Conservation (phyloP, 2,797 vertebrate genomes). For the Microchirus variegatus region DNA sequence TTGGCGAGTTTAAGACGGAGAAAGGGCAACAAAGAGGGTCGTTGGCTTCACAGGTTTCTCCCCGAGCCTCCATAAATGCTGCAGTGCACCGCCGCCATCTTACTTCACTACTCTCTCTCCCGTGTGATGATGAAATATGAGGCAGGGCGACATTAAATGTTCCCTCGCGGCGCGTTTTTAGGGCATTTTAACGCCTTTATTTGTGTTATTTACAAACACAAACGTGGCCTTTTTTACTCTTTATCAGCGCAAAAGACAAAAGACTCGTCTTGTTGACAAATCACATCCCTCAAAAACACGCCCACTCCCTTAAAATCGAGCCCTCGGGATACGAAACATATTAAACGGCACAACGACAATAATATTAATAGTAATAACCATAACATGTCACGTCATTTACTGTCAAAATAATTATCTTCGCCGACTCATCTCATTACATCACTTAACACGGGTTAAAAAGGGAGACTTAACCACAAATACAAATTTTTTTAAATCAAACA, state of each 20-base stretch:
- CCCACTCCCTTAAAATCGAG: constrained; percentile 58
- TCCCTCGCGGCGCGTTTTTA: not conserved
- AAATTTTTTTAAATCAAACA: not conserved
- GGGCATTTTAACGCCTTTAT: not conserved
- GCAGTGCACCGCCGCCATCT: constrained; percentile 97
- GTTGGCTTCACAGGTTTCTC: constrained; percentile 51
- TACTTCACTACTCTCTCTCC: constrained; percentile 80
- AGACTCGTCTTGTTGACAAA: constrained; percentile 7
- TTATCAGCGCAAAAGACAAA: not conserved
- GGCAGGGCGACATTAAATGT: constrained; percentile 11
- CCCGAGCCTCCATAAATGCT: constrained; percentile 75
- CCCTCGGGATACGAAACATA: constrained; percentile 47
- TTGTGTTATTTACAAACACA: not conserved
- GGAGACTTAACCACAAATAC: not conserved
- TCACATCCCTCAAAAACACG: constrained; percentile 56
- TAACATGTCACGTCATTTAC: too few relatives aligned
- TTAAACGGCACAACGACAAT: not conserved
- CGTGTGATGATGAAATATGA: constrained; percentile 53
- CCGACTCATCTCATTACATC: too few relatives aligned
- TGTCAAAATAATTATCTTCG: too few relatives aligned
- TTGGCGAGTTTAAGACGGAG: not conserved
- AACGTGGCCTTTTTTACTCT: not conserved
- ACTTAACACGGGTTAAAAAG: not conserved
- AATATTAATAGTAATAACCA: not conserved
- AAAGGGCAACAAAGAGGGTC: constrained; percentile 31